Conservation (phyloP, 35 echinoderm and acorn worm species). For the Chiridota heheva region DNA sequence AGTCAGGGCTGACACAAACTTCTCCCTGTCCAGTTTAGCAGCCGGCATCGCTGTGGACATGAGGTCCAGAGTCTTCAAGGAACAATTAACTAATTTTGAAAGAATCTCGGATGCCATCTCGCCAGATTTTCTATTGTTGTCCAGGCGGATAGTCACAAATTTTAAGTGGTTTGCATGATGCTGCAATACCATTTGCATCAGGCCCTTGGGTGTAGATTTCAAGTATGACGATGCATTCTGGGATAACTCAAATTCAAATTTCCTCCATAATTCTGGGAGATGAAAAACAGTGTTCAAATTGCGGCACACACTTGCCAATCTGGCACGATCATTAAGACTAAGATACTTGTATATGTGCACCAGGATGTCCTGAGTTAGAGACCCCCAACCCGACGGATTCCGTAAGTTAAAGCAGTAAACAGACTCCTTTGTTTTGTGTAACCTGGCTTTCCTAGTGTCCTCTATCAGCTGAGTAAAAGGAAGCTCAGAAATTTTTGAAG, state of each 20-base stretch:
- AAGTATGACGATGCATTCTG: slow-evolving; percentile 68
- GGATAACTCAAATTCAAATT: slow-evolving; percentile 82
- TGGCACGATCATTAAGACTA: slow-evolving; percentile 54
- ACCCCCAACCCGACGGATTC: slow-evolving; percentile 48
- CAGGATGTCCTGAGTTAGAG: slow-evolving; percentile 48
- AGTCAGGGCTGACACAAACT: slow-evolving; percentile 59
- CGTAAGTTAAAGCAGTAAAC: too few relatives aligned
- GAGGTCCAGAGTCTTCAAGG: slow-evolving; percentile 72
- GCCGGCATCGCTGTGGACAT: slow-evolving; percentile 76
- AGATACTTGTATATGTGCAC: slow-evolving; percentile 64
- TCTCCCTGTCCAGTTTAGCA: slow-evolving; percentile 55
- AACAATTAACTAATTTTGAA: slow-evolving; percentile 66
- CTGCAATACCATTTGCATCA: slow-evolving; percentile 51
- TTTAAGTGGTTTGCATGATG: slow-evolving; percentile 69
- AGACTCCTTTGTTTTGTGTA: too few relatives aligned
- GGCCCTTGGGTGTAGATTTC: slow-evolving; percentile 70
- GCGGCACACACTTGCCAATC: slow-evolving; percentile 53
- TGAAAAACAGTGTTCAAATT: slow-evolving; percentile 73
- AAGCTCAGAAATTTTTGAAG: too few relatives aligned
- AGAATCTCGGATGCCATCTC: slow-evolving; percentile 79
- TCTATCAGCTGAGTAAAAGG: too few relatives aligned
- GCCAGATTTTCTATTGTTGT: slow-evolving; percentile 59
- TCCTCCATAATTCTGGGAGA: slow-evolving; percentile 70
- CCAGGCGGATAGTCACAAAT: slow-evolving; percentile 75
- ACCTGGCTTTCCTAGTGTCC: too few relatives aligned